Base-by-base conservation (phyloP, 2,888 invertebrate genomes). In the Caenorhabditis japonica region DNA sequence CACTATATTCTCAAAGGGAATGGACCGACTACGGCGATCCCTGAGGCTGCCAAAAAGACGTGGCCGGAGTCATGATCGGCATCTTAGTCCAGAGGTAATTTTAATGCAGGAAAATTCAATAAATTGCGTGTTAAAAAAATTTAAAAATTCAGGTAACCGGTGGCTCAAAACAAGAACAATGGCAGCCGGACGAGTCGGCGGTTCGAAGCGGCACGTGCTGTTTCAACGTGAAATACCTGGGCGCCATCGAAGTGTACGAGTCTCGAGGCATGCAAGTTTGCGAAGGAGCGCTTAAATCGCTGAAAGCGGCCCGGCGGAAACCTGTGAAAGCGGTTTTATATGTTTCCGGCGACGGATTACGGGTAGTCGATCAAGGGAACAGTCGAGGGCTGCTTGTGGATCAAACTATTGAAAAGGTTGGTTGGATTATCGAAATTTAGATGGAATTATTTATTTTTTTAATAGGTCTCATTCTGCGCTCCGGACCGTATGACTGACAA, bases 241-340 rank as follows among this genome's bases (percentile, higher is more conserved):
- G 99, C 79, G 96, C 97, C 89, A 95, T 97, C 49, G 99, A 99
- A 90, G 99, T 99, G 38, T 97, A 95, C 90, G 99, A 99, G 90
- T 97, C 97, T 8, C 92, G 99, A 87, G 99, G 99, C 52, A 99
- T 99, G 96, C 95, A 96, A 90, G 95, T 97, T 72, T 99, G 99
- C 91, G 99, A 99, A 89, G 97, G 97, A 89, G 99, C 99, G 53
- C 91, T 99, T 76, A 97, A 97, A 91, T 94, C 95, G 80, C 91
- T 99, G 76, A 92, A 95, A 91, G 95, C 95, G 89, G 92, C 94
- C 12, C 91, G 94, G 62, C 91, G 95, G 75, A 91, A 94, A 84
- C 93, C 95, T 4, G 92, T 95, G n/a, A 92, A 89, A 74, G 90
- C 90, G 1, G 87, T 90, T 17, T 83, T 90, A 25, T 90, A 90